Evolutionary conservation across 2,797 vertebrate genomes (phyloP).

Genomic region (Myripristis murdjan): DNA sequence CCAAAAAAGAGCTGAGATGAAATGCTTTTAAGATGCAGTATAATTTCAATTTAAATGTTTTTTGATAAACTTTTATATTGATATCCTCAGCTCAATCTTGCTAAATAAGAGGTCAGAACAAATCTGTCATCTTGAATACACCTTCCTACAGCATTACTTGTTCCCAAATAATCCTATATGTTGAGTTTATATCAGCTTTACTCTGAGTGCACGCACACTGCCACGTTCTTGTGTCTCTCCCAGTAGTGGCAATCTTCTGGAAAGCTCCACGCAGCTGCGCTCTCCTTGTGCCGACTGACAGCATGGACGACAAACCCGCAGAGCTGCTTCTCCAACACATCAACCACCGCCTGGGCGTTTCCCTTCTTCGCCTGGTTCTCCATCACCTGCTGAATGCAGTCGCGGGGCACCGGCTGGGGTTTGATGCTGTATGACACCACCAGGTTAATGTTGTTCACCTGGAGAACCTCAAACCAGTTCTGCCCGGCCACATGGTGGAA

Average conservation of each 20-base stretch:
- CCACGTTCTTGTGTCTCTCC: constrained; percentile 85
- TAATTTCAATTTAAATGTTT: not conserved
- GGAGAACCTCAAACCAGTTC: constrained; percentile 83
- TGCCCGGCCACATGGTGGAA: constrained; percentile 81
- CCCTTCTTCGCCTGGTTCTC: constrained; percentile 78
- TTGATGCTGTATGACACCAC: constrained; percentile 83
- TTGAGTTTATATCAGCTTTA: constrained; percentile 13
- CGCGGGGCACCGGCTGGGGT: constrained; percentile 76
- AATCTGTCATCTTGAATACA: not conserved
- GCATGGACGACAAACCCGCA: constrained; percentile 84
- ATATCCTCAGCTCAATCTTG: not conserved
- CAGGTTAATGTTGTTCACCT: constrained; percentile 79
- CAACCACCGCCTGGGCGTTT: constrained; percentile 76
- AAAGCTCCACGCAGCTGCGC: constrained; percentile 82
- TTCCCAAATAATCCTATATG: not conserved
- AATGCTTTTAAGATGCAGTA: not conserved
- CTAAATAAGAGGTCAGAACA: not conserved
- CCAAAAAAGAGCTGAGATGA: not conserved
- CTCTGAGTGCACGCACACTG: constrained; percentile 84
- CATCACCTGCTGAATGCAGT: constrained; percentile 77
- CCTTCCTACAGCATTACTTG: not conserved
- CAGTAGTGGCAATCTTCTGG: constrained; percentile 87
- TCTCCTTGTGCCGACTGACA: constrained; percentile 84
- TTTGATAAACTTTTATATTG: no score
- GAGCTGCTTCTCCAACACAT: constrained; percentile 80